phyloP scores from a whole-genome alignment of 2,797 vertebrate genomes.

The Chloroceryle amazona region DNA sequence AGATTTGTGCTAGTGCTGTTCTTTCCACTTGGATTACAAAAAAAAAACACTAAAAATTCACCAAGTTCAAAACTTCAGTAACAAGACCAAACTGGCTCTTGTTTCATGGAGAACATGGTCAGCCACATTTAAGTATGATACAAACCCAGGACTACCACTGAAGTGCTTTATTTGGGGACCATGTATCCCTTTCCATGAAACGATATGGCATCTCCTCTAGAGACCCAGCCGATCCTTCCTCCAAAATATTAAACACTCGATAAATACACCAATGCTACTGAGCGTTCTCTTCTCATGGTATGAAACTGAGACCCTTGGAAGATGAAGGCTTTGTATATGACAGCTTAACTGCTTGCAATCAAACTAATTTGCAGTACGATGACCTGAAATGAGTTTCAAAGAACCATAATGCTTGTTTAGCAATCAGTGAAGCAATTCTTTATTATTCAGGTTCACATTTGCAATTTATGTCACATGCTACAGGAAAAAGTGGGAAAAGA shows the following conservation, averaged over 20 bases:
- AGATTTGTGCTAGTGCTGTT: background rate
- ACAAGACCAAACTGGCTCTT: background rate
- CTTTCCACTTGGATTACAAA: background rate
- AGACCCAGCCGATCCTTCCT: background rate
- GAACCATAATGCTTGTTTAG: constrained; percentile 72
- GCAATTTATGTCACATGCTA: constrained; percentile 52
- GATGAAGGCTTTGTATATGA: constrained; percentile 56
- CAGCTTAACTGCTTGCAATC: constrained; percentile 79
- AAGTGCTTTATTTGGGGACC: background rate
- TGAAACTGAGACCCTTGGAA: constrained; percentile 36
- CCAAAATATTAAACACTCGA: background rate
- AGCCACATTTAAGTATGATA: background rate
- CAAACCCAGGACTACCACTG: background rate
- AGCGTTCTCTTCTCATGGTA: background rate
- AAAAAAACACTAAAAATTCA: background rate
- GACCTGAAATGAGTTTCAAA: constrained; percentile 77
- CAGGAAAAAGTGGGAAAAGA: background rate
- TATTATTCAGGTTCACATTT: constrained; percentile 68
- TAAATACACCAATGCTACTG: background rate
- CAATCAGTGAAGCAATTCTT: constrained; percentile 68
- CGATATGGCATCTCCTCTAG: background rate
- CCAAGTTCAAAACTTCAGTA: background rate
- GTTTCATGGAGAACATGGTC: background rate
- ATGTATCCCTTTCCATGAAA: background rate
- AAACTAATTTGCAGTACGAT: constrained; percentile 72